These are phyloP conservation scores for Phylloscopus whistleri DNA, from an alignment of 2,113 vertebrate species.

Conservation along the genomic window DNA sequence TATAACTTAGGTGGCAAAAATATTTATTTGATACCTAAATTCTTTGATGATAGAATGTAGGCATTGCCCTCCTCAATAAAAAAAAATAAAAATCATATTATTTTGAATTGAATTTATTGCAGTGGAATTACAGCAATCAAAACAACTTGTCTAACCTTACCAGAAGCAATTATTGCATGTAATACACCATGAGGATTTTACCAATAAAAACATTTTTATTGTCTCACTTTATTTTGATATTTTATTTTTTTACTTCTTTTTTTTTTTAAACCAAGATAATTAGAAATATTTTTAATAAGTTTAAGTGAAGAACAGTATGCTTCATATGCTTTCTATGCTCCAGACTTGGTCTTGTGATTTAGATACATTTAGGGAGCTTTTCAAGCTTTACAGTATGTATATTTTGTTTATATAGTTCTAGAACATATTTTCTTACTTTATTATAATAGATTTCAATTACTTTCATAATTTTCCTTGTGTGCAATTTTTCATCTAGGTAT, in stretches of 20 bases:
- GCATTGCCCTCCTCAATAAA: neutral
- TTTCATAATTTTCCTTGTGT: neutral
- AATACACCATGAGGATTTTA: neutral
- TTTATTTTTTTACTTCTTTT: neutral
- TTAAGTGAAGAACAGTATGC: neutral
- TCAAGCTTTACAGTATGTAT: neutral
- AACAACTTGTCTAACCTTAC: neutral
- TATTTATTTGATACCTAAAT: neutral
- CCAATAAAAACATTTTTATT: neutral
- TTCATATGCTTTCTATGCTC: neutral
- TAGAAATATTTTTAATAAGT: neutral
- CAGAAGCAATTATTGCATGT: neutral
- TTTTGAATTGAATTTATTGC: neutral
- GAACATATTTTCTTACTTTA: neutral
- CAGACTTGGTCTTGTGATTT: neutral
- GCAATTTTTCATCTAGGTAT: neutral
- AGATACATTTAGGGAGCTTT: neutral
- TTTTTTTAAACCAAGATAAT: neutral
- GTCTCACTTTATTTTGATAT: neutral
- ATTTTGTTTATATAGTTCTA: neutral
- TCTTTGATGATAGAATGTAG: neutral
- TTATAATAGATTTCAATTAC: neutral
- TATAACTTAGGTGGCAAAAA: neutral
- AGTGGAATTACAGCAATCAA: neutral
- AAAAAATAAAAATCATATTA: neutral